Evolutionary conservation across 2,888 invertebrate species (phyloP), one percentile per base, ranked within the genome.

Genomic region (Lepas anatifera): DNA sequence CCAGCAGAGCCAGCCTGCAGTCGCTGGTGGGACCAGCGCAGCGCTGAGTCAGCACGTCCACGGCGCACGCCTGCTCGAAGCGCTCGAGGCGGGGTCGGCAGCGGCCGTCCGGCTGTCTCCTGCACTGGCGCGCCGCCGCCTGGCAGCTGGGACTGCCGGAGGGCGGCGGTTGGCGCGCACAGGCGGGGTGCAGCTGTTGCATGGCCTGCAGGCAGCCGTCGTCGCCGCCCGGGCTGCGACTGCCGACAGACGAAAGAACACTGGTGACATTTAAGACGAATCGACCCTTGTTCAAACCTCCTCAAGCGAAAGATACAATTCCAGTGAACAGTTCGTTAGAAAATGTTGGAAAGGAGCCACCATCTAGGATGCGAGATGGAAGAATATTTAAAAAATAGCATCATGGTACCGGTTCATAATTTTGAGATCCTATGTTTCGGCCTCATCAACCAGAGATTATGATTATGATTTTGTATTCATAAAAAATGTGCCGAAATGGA

Each of bases 11-110:
- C 69, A 87, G 85, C 67, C 93, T 85, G 81, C 95, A 95, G 67
- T 89, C 89, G 25, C 87, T 85, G 0, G 90, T 87, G 0, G 90
- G 87, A 0, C 92, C 92, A 0, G 92, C 92, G 78, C 94, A 95
- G 75, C 91, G 90, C 78, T 89, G 90, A 41, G 93, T 93, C 67
- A 90, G 88, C 69, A 90, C 90, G 79, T 94, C 93, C 68, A 93
- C 92, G 0, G 93, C 92, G 80, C 94, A 95, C 76, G 90, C 90
- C 79, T 93, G 92, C 80, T 93, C 93, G 80, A 91, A 94, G 80
- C 88, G 87, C 79, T 94, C 92, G 76, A 94, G 81, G 74, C 90
- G 89, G 68, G 85, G 83, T 79, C 93, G 92, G 80, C 1, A 77
- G 76, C 22, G 22, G 32, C 35, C 58, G 35, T 4, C 35, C 16